Conservation (phyloP, 2,888 invertebrate species). For the Desoria tigrina region DNA sequence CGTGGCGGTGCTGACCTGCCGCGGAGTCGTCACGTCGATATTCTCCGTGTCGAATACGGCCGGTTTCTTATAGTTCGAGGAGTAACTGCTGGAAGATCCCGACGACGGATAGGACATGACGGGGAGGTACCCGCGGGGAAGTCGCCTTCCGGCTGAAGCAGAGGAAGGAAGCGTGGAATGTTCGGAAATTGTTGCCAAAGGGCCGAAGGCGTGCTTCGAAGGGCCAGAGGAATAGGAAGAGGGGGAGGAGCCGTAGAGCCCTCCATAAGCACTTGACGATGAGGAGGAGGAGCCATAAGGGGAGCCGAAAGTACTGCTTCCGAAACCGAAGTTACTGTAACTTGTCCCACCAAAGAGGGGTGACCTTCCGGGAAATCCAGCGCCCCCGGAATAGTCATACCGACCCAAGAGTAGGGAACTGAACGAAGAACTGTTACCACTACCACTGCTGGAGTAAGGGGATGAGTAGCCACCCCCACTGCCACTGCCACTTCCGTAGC, state of each 20-base stretch:
- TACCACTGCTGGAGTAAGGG: slow-evolving; percentile 1
- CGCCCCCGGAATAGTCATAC: slow-evolving; percentile 22
- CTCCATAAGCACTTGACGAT: slow-evolving; percentile 19
- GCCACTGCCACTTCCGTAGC: slow-evolving; percentile 24
- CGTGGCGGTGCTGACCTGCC: slow-evolving; percentile 43
- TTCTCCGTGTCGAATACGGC: slow-evolving; percentile 69
- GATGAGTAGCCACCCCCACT: slow-evolving; percentile 2
- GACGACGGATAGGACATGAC: slow-evolving; percentile 1
- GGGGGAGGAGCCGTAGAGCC: slow-evolving; percentile 19
- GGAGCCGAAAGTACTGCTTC: slow-evolving; percentile 17
- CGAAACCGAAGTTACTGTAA: slow-evolving; percentile 13
- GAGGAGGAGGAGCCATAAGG: slow-evolving; percentile 18
- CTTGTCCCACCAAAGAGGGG: slow-evolving; percentile 24
- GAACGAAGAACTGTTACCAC: slow-evolving; percentile 23
- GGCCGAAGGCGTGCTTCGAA: slow-evolving; percentile 27
- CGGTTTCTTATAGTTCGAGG: slow-evolving; percentile 18
- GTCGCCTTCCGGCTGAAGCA: background rate
- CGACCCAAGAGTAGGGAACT: slow-evolving; percentile 34
- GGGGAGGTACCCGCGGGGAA: slow-evolving; percentile 39
- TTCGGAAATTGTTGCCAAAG: slow-evolving; percentile 47
- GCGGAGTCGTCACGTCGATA: slow-evolving; percentile 74
- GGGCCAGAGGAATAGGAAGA: slow-evolving; percentile 22
- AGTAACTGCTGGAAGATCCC: background rate
- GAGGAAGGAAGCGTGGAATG: slow-evolving; percentile 39
- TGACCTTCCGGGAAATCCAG: slow-evolving; percentile 22